Percentiles rank a stretch among this genome's conserved stretches.
These are phyloP conservation scores for Xerus inauris DNA, from an alignment of 2,113 vertebrate genomes.

Conservation along the genomic window DNA sequence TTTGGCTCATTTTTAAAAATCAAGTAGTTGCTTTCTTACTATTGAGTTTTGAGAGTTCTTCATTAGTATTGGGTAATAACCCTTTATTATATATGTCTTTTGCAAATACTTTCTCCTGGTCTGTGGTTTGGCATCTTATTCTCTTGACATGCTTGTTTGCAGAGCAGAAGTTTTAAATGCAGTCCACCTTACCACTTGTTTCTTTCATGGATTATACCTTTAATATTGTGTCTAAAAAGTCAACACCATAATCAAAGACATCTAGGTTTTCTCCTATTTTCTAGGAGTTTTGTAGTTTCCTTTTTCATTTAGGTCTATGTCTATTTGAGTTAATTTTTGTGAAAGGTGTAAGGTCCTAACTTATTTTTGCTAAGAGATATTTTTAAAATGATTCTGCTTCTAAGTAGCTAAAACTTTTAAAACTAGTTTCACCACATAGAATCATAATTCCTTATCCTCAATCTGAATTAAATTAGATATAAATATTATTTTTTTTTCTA, in stretches of 20 bases:
- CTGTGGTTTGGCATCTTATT: neutral
- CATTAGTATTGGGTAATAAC: neutral
- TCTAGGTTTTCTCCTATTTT: neutral
- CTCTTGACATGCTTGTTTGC: neutral
- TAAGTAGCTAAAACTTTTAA: neutral
- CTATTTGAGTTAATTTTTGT: neutral
- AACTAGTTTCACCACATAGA: neutral
- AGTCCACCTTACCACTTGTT: neutral
- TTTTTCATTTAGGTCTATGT: neutral
- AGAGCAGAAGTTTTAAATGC: neutral
- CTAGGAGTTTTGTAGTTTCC: neutral
- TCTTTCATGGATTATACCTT: neutral
- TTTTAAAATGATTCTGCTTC: constrained; percentile 1
- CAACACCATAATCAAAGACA: neutral
- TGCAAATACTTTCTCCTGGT: neutral
- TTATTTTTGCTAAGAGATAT: neutral
- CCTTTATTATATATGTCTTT: neutral
- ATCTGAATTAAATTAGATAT: constrained; percentile 25
- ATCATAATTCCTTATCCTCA: neutral
- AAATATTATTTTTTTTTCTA: constrained; percentile 45
- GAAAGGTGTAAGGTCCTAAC: neutral
- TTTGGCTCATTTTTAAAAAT: neutral
- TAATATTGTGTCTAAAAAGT: neutral
- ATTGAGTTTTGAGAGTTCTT: neutral
- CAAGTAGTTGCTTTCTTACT: neutral